Evolutionary conservation across 2,797 vertebrate species (phyloP), one percentile per base, ranked within the genome.

Genomic region (Manis crassicaudata): DNA sequence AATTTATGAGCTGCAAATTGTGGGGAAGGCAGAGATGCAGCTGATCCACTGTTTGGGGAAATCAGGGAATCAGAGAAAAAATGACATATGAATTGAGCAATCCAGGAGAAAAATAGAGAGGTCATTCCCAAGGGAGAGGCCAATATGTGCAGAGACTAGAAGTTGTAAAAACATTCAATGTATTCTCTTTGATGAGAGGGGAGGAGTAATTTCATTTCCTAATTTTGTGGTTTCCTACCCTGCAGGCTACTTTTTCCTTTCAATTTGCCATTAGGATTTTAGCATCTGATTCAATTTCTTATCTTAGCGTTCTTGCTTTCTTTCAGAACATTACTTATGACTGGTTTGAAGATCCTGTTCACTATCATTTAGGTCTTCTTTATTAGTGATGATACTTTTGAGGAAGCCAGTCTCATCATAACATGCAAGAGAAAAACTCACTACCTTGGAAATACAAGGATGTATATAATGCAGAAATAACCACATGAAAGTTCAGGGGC

Each of bases 291-390:
- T 92, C 56, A 18, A 29, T 94, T 82, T 96, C 58, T 96, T 90
- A 88, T 82, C 60, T 96, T 70, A 88, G 73, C 18, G 32, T 76
- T 95, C 94, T 46, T 97, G 96, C 12, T 95, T 95, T 91, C 91
- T 94, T 91, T 96, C 75, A 92, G 68, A 91, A 85, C 18, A 35
- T 72, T 32, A 68, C 32, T 92, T 68, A 73, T 68, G 32, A 25
- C 17, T 95, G n/a, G 11, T 75, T 95, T 79, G 50, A 92, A 76
- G 70, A 68, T 91, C 27, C 85, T 96, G 88, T 62, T 97, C 27
- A 37, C 70, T 81, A 4, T 97, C 80, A 93, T 37, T 88, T 60
- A n/a, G 35, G 32, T 96, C 37, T 94, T 87, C 10, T 79, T 90
- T 83, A 84, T 95, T 88, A 86, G 63, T 76, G 7, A 32, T 67